Evolutionary conservation across 2,797 vertebrate species (phyloP).

Genomic region (Vireo griseus): DNA sequence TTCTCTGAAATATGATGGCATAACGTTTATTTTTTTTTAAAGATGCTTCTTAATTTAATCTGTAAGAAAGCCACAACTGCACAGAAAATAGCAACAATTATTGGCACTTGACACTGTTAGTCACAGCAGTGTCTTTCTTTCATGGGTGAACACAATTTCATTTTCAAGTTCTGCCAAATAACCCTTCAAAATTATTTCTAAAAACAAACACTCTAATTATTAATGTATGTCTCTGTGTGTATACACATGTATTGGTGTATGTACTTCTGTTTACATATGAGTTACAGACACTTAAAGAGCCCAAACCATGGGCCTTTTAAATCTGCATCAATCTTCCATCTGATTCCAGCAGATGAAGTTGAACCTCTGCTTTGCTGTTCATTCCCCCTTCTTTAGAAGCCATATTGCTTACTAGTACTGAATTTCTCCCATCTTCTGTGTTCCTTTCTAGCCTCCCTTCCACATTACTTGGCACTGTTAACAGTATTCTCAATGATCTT

Average conservation of each 20-base stretch:
- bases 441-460: background rate
- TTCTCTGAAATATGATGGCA: background rate
- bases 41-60: background rate
- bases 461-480: background rate
- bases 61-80: background rate
- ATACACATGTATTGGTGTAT: background rate
- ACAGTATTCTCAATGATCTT: background rate
- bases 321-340: background rate
- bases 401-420: background rate
- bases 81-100: background rate
- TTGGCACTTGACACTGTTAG: background rate
- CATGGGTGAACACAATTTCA: background rate
- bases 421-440: background rate
- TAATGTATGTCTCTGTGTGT: background rate
- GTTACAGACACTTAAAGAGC: background rate
- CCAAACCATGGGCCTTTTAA: background rate
- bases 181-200: background rate
- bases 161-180: background rate
- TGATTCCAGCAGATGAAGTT: background rate
- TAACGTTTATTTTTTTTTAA: background rate
- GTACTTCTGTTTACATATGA: background rate
- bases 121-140: background rate
- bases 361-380: background rate
- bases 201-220: background rate
- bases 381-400: background rate